A percentile compares a stretch with the other conserved stretches of the same genome.
Conservation (phyloP, 2,888 invertebrate genomes). For the Homarus gammarus region DNA sequence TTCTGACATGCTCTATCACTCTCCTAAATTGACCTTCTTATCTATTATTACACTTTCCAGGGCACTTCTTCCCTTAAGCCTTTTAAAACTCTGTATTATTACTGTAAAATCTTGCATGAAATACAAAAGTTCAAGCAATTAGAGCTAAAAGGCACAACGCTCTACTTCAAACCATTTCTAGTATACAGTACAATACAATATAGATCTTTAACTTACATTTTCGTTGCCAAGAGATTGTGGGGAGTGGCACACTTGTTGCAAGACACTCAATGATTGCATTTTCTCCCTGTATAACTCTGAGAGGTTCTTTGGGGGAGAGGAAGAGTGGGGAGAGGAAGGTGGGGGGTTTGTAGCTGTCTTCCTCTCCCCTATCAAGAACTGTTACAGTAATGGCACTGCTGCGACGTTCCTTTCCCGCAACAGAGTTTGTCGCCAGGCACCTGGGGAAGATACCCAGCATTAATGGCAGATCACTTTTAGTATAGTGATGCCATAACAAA, state of each 20-base stretch:
- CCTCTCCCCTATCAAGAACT: conserved; percentile 49
- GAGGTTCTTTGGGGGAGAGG: conserved; percentile 48
- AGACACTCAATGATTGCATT: conserved; percentile 71
- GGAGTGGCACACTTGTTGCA: conserved; percentile 74
- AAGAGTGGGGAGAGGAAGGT: conserved; percentile 56
- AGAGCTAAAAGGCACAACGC: too few relatives aligned
- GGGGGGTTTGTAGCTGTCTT: conserved; percentile 58
- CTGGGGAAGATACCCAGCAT: too few relatives aligned
- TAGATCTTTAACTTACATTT: conserved; percentile 41
- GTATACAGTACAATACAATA: background rate
- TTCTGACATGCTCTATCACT: too few relatives aligned
- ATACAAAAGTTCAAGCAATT: too few relatives aligned
- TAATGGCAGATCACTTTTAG: too few relatives aligned
- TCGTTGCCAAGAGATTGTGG: conserved; percentile 72
- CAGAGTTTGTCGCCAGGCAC: conserved; percentile 64
- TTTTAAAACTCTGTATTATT: too few relatives aligned
- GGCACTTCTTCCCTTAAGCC: too few relatives aligned
- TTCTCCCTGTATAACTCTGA: conserved; percentile 61
- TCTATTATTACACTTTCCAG: too few relatives aligned
- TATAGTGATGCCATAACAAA: too few relatives aligned
- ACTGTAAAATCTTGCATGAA: too few relatives aligned
- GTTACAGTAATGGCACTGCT: conserved; percentile 54
- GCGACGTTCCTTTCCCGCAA: conserved; percentile 66
- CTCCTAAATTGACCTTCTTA: too few relatives aligned
- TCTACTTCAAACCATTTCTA: too few relatives aligned